Evolutionary conservation across 2,113 vertebrate species (phyloP), one percentile per base, ranked within the genome.

Genomic region (Narcine bancroftii): DNA sequence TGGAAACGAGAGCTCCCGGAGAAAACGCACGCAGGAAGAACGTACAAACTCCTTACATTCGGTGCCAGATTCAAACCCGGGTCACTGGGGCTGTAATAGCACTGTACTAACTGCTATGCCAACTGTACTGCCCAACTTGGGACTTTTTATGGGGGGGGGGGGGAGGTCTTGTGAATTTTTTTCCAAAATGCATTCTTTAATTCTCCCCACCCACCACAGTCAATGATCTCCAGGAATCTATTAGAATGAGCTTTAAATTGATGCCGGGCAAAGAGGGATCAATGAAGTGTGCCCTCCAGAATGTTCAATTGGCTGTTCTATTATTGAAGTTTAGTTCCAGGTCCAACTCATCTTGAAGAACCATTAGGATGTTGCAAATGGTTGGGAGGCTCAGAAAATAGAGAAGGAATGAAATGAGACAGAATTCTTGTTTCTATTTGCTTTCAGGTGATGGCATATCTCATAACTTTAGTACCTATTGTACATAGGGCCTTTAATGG

Each of bases 161-260:
- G n/a, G n/a, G n/a, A n/a, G n/a, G 1, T 69, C 66, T 69, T 21
- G 17, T 69, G 66, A 0, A 69, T 69, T 69, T 87, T 56, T 87
- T 87, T 17, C 15, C 53, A n/a, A 87, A 60, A 60, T 36, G 29
- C 19, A 53, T 36, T 87, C 33, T 87, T 36, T 87, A 53, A 87
- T 87, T 87, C 60, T 69, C 26, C 60, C 60, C 26, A n/a, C 3
- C 81, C n/a, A n/a, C 60, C 81, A 63, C 81, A 63, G 76, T 87
- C 81, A 21, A 87, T 87, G 53, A 87, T 87, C 81, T 87, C 50
- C 53, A 60, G 81, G 53, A 87, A 87, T 87, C 81, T 60, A 87
- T 87, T 87, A 87, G 53, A 56, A 87, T 63, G 81, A 21, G 50
- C 53, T 87, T 85, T 63, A 87, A 87, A 63, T 36, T 60, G 33